Evolutionary conservation across 2,888 invertebrate genomes (phyloP).

Genomic region (Diloba caeruleocephala): DNA sequence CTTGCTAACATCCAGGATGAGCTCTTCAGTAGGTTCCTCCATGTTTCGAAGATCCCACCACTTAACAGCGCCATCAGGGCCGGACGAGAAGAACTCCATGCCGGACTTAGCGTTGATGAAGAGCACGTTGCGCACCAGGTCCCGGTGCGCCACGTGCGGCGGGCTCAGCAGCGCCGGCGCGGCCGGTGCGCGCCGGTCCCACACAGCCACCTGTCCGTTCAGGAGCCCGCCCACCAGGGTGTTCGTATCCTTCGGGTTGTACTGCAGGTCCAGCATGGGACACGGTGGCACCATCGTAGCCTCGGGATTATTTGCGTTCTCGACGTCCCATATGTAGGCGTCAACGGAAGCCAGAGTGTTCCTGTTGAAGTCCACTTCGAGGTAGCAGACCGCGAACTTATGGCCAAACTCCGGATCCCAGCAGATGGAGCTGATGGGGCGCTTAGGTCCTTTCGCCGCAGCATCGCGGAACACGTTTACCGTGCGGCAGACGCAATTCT

Average conservation of each 20-base stretch:
- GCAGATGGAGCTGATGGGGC: slow-evolving; percentile 93
- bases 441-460: slow-evolving; percentile 85
- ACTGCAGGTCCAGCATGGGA: slow-evolving; percentile 94
- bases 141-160: slow-evolving; percentile 95
- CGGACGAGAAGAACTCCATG: slow-evolving; percentile 96
- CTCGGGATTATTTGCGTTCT: slow-evolving; percentile 94
- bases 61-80: slow-evolving; percentile 95
- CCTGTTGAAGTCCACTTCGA: slow-evolving; percentile 93
- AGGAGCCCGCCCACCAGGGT: slow-evolving; percentile 91
- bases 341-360: slow-evolving; percentile 64
- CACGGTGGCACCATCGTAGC: slow-evolving; percentile 91
- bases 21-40: slow-evolving; percentile 89
- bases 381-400: slow-evolving; percentile 94
- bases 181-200: slow-evolving; percentile 94
- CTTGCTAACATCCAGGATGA: slow-evolving; percentile 91
- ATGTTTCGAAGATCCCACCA: slow-evolving; percentile 94
- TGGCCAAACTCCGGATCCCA: slow-evolving; percentile 96
- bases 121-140: slow-evolving; percentile 94
- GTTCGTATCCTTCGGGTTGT: slow-evolving; percentile 94
- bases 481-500: slow-evolving; percentile 91
- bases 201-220: slow-evolving; percentile 91
- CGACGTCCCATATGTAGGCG: slow-evolving; percentile 96
- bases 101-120: slow-evolving; percentile 98
- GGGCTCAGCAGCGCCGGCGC: slow-evolving; percentile 91
- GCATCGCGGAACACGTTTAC: slow-evolving; percentile 95